Evolutionary conservation across 2,797 vertebrate genomes (phyloP).

Genomic region (Sternarchorhynchus goeldii): DNA sequence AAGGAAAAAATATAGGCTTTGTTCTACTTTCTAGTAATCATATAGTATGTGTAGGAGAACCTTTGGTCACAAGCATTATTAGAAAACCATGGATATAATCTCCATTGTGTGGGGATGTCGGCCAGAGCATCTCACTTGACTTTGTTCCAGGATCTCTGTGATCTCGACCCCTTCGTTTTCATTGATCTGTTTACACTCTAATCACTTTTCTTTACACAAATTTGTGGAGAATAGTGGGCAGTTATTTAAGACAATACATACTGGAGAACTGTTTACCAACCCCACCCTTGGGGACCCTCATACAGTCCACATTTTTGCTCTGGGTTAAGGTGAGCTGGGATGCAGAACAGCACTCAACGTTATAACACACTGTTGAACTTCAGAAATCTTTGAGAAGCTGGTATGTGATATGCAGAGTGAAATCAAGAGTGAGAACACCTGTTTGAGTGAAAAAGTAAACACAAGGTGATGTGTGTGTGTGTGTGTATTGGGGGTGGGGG

Average conservation of each 20-base stretch:
- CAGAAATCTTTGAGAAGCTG: conserved; percentile 1
- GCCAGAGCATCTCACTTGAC: not conserved
- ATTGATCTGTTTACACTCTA: not conserved
- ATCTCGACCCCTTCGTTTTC: not conserved
- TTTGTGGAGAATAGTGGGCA: too few relatives aligned
- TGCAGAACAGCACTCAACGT: too few relatives aligned
- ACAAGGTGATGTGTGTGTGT: not conserved
- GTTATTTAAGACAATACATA: too few relatives aligned
- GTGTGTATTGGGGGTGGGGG: not conserved
- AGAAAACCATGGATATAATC: not conserved
- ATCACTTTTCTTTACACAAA: not conserved
- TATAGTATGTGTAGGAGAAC: too few relatives aligned
- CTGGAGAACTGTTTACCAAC: too few relatives aligned
- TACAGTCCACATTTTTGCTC: too few relatives aligned
- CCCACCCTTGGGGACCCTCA: too few relatives aligned
- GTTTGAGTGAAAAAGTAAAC: conserved; percentile 15
- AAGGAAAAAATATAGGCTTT: too few relatives aligned
- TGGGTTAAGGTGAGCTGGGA: too few relatives aligned
- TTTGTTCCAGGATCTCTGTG: not conserved
- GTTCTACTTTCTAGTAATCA: too few relatives aligned
- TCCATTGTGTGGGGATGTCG: not conserved
- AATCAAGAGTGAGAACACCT: not conserved
- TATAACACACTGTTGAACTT: too few relatives aligned
- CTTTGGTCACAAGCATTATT: too few relatives aligned
- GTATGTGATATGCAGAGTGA: conserved; percentile 16